Base-by-base conservation (phyloP, 2,888 invertebrate genomes). In the Troides oblongomaculatus region DNA sequence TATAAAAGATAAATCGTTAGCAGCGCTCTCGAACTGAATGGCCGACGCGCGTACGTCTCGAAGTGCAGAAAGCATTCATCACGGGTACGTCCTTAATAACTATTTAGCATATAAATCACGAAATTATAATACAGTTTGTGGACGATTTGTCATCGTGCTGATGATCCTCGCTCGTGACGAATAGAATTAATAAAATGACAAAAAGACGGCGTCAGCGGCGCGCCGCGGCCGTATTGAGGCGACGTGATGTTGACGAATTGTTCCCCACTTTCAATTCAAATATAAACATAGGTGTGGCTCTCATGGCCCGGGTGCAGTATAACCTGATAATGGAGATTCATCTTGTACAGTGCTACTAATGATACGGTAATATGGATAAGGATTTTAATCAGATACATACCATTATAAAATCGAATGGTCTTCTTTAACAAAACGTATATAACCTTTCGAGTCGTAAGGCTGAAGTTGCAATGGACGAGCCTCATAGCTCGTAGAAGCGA, bases 181-280 rank as follows among this genome's bases (percentile, higher is more conserved):
- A 86, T 86, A 74, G 81, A 77, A 87, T 87, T 85, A 87, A 87
- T 85, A 80, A 81, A 82, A 81, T 77, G 75, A 83, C 79, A 82
- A 84, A 82, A 84, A 83, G 77, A 69, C 53, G 30, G 64, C 70
- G 66, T 74, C 77, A 72, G 76, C 75, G 76, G 76, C 76, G 72
- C 74, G 75, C 74, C 73, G 74, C 78, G 77, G 78, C 30, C 65
- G 60, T 74, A 75, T 75, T 75, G 75, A 76, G 80, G 79, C 77
- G 75, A 76, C 75, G 77, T 81, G 81, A 77, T 78, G 79, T 78
- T 83, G 84, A 86, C 81, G 82, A 80, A 85, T 83, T 84, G 86
- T 84, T 83, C 80, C 83, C n/a, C 80, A 81, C 79, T 81, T 78
- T 79, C 77, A 76, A 75, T 75, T 76, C 77, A 79, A 79, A 79